Evolutionary conservation across 1,140 invertebrate genomes (phyloP), one percentile per base, ranked within the genome.

Genomic region (Oedothorax gibbosus): DNA sequence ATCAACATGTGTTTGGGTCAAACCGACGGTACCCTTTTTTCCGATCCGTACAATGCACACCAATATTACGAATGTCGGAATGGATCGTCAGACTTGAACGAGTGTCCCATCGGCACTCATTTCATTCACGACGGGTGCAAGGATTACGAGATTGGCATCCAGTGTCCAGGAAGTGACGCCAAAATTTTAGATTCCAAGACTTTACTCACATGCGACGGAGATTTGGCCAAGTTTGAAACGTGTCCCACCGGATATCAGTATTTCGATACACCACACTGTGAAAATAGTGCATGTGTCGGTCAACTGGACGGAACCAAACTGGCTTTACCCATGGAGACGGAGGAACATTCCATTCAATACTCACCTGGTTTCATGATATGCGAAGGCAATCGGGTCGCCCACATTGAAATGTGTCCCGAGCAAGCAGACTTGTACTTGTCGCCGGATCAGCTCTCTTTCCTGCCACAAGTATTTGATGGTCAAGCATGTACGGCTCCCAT

Each of bases 391-490:
- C 35, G 14, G 9, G 73, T 64, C 14, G 8, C 14, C 10, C 7
- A 62, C 10, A 15, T 14, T 11, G 14, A 7, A 14, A 8, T 6
- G 8, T 77, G 75, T 51, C 35, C 57, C 7, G 8, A 62, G 20
- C 10, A 14, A n/a, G 62, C 57, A 60, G 75, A 77, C 14, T 20
- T 7, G 4, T 18, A 18, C 20, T 73, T 57, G 7, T 49, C 56
- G 10, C 57, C 12, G 6, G 75, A 64, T 8, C n/a, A 64, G 15
- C 64, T 77, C 15, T 64, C 75, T 3, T 49, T 64, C 12, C 21
- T 77, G 7, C 75, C 75, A 1, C 21, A n/a, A n/a, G 75, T 77
- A 10, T 77, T 77, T 20, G 60, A 77, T 53, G 75, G 75, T 2
- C 0, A 7, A 0, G 8, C 6, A 4, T 77, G 75, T 11, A 12